Evolutionary conservation across 2,797 vertebrate species (phyloP).

Genomic region (Micrastur ruficollis): DNA sequence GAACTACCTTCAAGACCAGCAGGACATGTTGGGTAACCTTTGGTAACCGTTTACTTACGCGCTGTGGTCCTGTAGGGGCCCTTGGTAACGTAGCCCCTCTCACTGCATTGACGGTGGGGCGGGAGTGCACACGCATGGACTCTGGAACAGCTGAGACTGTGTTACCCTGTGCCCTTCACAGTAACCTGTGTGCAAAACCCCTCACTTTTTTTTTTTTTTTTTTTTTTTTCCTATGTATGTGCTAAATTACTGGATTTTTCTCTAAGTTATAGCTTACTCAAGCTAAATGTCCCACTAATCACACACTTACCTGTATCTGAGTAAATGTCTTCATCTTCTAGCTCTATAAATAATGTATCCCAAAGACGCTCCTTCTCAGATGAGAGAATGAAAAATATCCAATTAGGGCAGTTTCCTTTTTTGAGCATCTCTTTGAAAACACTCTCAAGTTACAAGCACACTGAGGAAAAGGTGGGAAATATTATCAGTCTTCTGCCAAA

Average conservation of each 20-base stretch:
- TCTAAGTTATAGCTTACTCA: not conserved
- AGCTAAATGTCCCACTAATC: not conserved
- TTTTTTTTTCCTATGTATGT: rapidly evolving
- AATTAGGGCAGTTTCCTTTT: not conserved
- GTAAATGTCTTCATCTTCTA: not conserved
- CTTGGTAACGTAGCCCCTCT: not conserved
- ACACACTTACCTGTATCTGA: not conserved
- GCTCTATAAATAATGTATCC: not conserved
- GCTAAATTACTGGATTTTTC: not conserved
- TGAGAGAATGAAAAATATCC: not conserved
- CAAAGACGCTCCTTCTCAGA: not conserved
- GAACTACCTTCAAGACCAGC: not conserved
- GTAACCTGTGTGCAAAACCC: not conserved
- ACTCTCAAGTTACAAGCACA: not conserved
- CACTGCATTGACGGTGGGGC: rapidly evolving
- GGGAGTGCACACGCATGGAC: rapidly evolving
- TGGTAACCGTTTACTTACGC: rapidly evolving
- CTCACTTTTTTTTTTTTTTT: not conserved
- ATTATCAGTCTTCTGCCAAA: not conserved
- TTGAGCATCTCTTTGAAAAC: not conserved
- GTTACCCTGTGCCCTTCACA: not conserved
- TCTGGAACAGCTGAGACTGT: not conserved
- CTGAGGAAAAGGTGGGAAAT: not conserved
- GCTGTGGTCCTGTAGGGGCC: rapidly evolving
- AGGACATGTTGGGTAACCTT: rapidly evolving